These are phyloP conservation scores for Poicephalus gulielmi DNA, from an alignment of 2,113 vertebrate genomes.

Conservation along the genomic window DNA sequence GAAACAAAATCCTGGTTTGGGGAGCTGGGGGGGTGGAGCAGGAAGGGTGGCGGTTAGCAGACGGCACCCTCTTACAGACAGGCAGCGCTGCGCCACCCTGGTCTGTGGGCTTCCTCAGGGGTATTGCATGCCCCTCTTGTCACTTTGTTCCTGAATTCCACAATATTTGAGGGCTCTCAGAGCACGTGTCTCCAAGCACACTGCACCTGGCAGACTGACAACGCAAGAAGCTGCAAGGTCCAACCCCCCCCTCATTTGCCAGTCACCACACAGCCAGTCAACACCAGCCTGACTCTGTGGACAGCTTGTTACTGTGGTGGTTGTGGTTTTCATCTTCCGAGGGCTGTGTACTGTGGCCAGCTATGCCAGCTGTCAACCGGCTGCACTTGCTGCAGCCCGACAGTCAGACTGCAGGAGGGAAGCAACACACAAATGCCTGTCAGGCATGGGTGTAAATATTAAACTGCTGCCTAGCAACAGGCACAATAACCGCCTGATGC, in stretches of 20 bases:
- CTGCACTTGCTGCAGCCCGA: neutral
- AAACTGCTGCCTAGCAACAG: constrained; percentile 53
- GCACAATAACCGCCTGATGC: constrained; percentile 2
- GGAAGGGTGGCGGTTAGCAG: neutral
- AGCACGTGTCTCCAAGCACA: fast-evolving
- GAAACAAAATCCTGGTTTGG: neutral
- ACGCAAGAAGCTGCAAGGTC: fast-evolving
- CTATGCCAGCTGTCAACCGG: neutral
- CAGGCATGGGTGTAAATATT: constrained; percentile 59
- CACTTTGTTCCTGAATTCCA: neutral
- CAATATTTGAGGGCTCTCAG: neutral
- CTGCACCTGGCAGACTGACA: fast-evolving
- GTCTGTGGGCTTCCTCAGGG: neutral
- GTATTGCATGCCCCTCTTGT: fast-evolving
- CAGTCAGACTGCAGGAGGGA: neutral
- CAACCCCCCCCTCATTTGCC: fast-evolving
- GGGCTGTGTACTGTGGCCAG: fast-evolving
- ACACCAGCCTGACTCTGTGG: neutral
- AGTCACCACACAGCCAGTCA: fast-evolving
- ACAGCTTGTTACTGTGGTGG: fast-evolving
- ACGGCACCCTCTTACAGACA: neutral
- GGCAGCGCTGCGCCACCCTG: fast-evolving
- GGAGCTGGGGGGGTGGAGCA: fast-evolving
- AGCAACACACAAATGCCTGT: neutral
- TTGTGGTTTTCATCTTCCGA: fast-evolving